Percentiles rank a stretch among this genome's conserved stretches.
phyloP scores from a whole-genome alignment of 2,888 invertebrate species.

The Parelbella ahira region DNA sequence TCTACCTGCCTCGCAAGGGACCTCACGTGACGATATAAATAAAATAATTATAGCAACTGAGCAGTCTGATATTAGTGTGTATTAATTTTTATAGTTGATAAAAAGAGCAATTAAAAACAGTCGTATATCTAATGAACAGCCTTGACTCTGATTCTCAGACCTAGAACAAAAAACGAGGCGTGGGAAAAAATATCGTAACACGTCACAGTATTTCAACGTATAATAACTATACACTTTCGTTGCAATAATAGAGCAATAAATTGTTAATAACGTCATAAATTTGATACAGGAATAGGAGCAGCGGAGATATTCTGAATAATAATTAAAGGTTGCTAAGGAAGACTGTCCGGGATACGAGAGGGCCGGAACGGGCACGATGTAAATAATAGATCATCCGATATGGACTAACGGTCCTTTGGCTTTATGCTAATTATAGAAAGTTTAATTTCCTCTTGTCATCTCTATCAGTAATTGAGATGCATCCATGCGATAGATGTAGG shows the following conservation, averaged over 20 bases:
- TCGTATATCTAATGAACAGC: neutral
- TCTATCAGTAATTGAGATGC: no score
- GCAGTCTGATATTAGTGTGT: no score
- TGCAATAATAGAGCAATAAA: conserved; percentile 9
- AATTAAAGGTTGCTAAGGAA: conserved; percentile 8
- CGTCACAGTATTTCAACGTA: no score
- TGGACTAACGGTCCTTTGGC: conserved; percentile 14
- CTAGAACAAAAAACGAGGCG: neutral
- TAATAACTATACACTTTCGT: no score
- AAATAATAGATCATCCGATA: conserved; percentile 11
- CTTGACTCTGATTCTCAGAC: conserved; percentile 1
- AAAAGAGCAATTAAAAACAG: no score
- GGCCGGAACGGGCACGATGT: conserved; percentile 8
- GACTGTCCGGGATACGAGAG: conserved; percentile 8
- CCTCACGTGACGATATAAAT: no score
- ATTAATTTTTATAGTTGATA: no score
- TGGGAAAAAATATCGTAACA: conserved; percentile 3
- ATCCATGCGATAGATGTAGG: no score
- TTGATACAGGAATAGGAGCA: conserved; percentile 7
- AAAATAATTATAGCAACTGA: no score
- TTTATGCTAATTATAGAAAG: conserved; percentile 26
- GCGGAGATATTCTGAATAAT: conserved; percentile 16
- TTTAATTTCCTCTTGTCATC: conserved; percentile 27
- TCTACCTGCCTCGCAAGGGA: no score
- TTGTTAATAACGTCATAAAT: conserved; percentile 3